These are phyloP conservation scores for Labeo calbasu DNA, from an alignment of 2,797 vertebrate species.

Conservation along the genomic window DNA sequence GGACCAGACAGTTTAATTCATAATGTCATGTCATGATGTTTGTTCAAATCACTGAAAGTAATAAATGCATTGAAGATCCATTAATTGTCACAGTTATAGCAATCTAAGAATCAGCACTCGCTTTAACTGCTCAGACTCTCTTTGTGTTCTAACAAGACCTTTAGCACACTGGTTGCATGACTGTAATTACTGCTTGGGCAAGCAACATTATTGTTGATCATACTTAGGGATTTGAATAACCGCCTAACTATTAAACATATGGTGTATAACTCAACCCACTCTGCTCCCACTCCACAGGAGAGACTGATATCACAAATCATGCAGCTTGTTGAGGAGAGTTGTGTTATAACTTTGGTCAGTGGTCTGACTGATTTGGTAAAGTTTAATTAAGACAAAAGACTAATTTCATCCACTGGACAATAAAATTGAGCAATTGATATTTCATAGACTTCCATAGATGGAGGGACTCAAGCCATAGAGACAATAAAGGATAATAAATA, in stretches of 20 bases:
- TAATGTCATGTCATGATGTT: not conserved
- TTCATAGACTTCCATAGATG: not conserved
- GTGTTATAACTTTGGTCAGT: not conserved
- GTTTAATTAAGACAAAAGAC: not conserved
- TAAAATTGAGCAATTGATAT: not conserved
- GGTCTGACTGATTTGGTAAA: not conserved
- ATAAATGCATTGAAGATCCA: not conserved
- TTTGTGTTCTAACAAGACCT: not conserved
- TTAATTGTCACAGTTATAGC: not conserved
- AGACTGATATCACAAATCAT: constrained; percentile 1
- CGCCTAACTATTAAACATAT: not conserved
- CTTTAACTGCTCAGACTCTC: not conserved
- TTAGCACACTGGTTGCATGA: not conserved
- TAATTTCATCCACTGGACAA: not conserved
- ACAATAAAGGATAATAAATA: no score
- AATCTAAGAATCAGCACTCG: not conserved
- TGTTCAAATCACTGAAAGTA: not conserved
- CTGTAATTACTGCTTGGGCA: not conserved
- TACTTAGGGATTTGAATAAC: not conserved
- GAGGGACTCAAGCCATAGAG: not conserved
- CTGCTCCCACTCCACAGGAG: not conserved
- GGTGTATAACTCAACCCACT: not conserved
- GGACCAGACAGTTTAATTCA: not conserved
- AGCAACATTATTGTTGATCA: not conserved
- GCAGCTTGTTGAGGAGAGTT: not conserved